phyloP scores from a whole-genome alignment of 2,888 invertebrate genomes.

The Archips crataeganus region DNA sequence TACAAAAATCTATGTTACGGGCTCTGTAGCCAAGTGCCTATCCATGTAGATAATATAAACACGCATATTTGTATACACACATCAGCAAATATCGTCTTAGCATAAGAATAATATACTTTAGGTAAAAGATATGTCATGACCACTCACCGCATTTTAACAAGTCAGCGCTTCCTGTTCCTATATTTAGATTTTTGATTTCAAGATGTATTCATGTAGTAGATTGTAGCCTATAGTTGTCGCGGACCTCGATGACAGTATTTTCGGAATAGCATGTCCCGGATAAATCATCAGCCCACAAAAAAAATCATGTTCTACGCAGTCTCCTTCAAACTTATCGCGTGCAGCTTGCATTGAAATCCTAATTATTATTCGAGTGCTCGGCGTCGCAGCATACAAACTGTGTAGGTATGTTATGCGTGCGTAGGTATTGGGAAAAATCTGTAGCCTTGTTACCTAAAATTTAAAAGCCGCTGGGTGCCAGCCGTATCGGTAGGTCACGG shows the following conservation, averaged over 20 bases:
- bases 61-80: background rate
- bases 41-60: background rate
- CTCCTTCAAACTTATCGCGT: background rate
- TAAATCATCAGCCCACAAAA: slow-evolving; percentile 57
- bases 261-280: slow-evolving; percentile 48
- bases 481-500: slow-evolving; percentile 32
- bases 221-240: slow-evolving; percentile 20
- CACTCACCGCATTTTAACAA: slow-evolving; percentile 41
- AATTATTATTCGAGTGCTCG: slow-evolving; percentile 17
- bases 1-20: background rate
- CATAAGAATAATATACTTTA: background rate
- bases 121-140: background rate
- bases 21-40: no score
- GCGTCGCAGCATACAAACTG: slow-evolving; percentile 11
- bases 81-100: background rate
- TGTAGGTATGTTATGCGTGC: slow-evolving; percentile 34
- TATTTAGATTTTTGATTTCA: slow-evolving; percentile 26
- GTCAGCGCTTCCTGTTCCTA: slow-evolving; percentile 44
- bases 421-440: slow-evolving; percentile 11
- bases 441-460: slow-evolving; percentile 53
- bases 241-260: slow-evolving; percentile 6
- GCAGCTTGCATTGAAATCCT: slow-evolving; percentile 9
- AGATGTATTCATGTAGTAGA: slow-evolving; percentile 14
- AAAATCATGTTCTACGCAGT: slow-evolving; percentile 9
- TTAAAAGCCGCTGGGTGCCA: slow-evolving; percentile 47